A percentile compares a stretch with the other conserved stretches of the same genome.
phyloP scores from a whole-genome alignment of 2,888 invertebrate species.

The Zygothrica quintamaculata region DNA sequence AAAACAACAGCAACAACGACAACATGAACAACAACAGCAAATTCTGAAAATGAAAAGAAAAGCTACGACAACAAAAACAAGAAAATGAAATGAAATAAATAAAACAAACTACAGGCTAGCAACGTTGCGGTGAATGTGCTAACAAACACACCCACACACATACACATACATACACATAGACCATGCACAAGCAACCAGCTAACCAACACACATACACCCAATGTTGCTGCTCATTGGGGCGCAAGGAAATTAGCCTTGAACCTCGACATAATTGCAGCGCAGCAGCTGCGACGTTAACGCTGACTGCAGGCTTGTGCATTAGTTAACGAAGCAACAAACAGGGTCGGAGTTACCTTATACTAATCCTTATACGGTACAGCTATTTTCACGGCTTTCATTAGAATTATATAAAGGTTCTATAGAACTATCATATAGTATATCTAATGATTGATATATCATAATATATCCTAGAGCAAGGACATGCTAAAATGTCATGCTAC shows the following conservation, averaged over 20 bases:
- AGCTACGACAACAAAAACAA: conserved; percentile 5
- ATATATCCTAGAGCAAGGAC: too few relatives aligned
- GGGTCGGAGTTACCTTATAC: conserved; percentile 14
- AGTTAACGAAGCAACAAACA: conserved; percentile 27
- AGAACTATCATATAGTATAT: too few relatives aligned
- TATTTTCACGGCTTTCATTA: too few relatives aligned
- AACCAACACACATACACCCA: conserved; percentile 7
- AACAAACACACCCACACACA: conserved; percentile 20
- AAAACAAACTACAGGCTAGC: conserved; percentile 8
- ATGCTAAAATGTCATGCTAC: too few relatives aligned
- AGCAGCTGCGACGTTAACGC: conserved; percentile 35
- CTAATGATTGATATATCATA: too few relatives aligned
- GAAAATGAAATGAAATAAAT: background rate
- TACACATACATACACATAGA: conserved; percentile 8
- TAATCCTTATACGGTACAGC: too few relatives aligned
- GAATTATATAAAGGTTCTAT: too few relatives aligned
- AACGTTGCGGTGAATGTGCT: conserved; percentile 44
- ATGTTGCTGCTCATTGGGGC: conserved; percentile 48
- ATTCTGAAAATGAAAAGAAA: too few relatives aligned
- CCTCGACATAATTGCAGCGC: conserved; percentile 76
- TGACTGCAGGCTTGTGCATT: conserved; percentile 44
- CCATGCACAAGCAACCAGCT: conserved; percentile 13
- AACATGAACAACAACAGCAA: conserved; percentile 22
- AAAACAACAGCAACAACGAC: conserved; percentile 13
- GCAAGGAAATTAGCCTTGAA: conserved; percentile 76